Evolutionary conservation across 2,888 invertebrate genomes (phyloP), one percentile per base, ranked within the genome.

Genomic region (Hyles lineata): DNA sequence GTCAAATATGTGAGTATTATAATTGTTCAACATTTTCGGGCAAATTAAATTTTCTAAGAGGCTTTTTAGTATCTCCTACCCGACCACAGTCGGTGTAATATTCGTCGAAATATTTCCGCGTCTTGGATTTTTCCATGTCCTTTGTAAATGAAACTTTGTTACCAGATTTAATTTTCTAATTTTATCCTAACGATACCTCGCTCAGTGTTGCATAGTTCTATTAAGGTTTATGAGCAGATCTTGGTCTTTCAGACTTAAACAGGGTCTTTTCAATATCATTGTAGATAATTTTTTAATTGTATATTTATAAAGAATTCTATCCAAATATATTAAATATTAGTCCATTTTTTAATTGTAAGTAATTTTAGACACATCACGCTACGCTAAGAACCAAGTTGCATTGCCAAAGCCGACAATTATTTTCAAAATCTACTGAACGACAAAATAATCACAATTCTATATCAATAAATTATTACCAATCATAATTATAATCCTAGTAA

Each of bases 221-320:
- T n/a, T 76, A 75, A 74, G 72, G 70, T 73, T 74, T 75, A 60
- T 77, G 81, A 82, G 82, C 82, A 80, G 70, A 72, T 77, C 79
- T 87, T 87, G 85, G 85, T 89, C 86, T 86, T 77, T 87, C 80
- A 87, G 86, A 88, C 85, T 87, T 83, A 88, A 89, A 91, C 91
- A 92, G 91, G 90, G 92, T 93, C 91, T 88, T 92, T 92, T 89
- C 89, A 92, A 88, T 88, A 88, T 89, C 87, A 83, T 79, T 89
- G 89, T 91, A 90, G 86, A 89, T 89, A 89, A 84, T 83, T 82
- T 80, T 80, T 76, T 78, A 80, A 82, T 75, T 87, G 86, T 86
- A 86, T 81, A 80, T 84, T 85, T 87, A 83, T 80, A 88, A 84
- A 89, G 84, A 67, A 67, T 82, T 87, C 83, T 91, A 90, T 91